Base-by-base conservation (phyloP, 1,140 invertebrate genomes). In the Drosophila suzukii region DNA sequence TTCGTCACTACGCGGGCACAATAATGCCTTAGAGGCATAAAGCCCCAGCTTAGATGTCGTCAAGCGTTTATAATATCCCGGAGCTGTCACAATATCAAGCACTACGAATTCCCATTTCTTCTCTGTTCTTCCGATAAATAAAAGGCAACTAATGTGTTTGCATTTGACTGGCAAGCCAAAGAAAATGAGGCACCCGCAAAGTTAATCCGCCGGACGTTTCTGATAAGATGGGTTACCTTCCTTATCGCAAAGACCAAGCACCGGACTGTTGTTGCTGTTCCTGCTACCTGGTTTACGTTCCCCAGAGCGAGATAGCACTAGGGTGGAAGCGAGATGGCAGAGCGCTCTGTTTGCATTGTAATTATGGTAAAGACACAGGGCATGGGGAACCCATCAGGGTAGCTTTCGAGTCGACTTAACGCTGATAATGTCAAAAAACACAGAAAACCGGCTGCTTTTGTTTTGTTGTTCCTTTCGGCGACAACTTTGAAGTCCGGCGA, bases 381-480 rank as follows among this genome's bases (percentile, higher is more conserved):
- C 32, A 70, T 82, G 80, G 41, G 65, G 47, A 70, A 58, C 57
- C 67, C 65, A 71, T 75, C 71, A 75, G 80, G 80, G 81, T 66
- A 76, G 76, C 59, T 77, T 76, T 83, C 75, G 63, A 83, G 78
- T 56, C 56, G 78, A 85, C 78, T 78, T 81, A 81, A 53, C 65
- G 68, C 50, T 67, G 82, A 86, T 86, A 88, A 82, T 88, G 78
- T 88, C 83, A 79, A 41, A 66, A 54, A 67, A 51, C 7, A 24
- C 20, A 47, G 65, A 46, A 20, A 27, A 15, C 47, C 62, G 32
- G 36, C 46, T 65, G 65, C 36, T 17, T 24, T 12, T 50, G 44
- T 65, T 20, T 68, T 38, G 55, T 36, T 7, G 20, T 38, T 12
- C 39, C 15, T 15, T 34, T 27, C 27, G 20, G 20, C 36, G 66